Base-by-base conservation (phyloP, 2,113 vertebrate species). In the Xiphophorus hellerii region DNA sequence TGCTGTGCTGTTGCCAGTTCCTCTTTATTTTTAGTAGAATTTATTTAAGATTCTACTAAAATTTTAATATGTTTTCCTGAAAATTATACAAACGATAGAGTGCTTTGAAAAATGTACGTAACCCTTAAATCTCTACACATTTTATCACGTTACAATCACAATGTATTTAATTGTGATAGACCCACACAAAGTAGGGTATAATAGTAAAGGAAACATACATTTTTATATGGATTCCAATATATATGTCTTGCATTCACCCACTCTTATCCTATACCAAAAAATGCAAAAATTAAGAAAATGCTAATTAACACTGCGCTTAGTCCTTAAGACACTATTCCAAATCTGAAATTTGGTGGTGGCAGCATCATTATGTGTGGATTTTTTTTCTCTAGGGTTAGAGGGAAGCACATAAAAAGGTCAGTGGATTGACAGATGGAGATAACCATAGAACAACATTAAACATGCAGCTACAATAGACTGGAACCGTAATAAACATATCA, bases 11-110 rank as follows among this genome's bases (percentile, higher is more conserved):
- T 29, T 39, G 13, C 48, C 29, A 60, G 54, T 77, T 60, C 35
- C 42, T 29, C 54, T 74, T 73, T 62, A 48, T 60, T 78, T 62
- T 61, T 13, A 70, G 42, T 2, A 61, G 68, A 28, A 48, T 80
- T 84, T 78, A 64, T 76, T 76, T 51, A 69, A 76, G 27, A 62
- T 37, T 73, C n/a, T 12, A 35, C 31, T 25, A n/a, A 25, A 25
- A 11, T 35, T 37, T 37, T 20, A 48, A 20, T 20, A 17, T 20
- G 44, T 17, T 5, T 20, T 20, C 4, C 44, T 48, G 44, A 6
- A 35, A 65, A 13, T 37, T 13, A 37, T 65, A 33, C 63, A 35
- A 37, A 25, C 15, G 61, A 27, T 61, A 17, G 61, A 48, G 14
- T 48, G 44, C 44, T 48, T 48, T 7, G 17, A 17, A 14, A 42